Percentiles rank a stretch among this genome's conserved stretches.
These are phyloP conservation scores for Drosophila anomalipes DNA, from an alignment of 2,888 invertebrate species.

Conservation along the genomic window DNA sequence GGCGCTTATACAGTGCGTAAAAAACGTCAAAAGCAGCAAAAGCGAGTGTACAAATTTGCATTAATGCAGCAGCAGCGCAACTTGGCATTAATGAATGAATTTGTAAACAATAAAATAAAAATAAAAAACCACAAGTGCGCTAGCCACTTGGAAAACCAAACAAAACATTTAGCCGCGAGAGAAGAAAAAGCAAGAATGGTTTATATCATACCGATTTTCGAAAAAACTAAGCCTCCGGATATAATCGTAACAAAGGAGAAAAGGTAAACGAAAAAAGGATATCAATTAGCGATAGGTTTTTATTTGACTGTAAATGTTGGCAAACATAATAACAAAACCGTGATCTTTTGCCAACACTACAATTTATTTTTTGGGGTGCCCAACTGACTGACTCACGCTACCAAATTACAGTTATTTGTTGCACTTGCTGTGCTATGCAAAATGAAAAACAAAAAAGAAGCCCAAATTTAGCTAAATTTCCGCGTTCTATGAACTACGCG, in stretches of 20 bases:
- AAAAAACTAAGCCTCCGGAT: slow-evolving; percentile 83
- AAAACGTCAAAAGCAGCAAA: slow-evolving; percentile 51
- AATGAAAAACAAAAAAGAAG: slow-evolving; percentile 10
- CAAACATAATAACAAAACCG: not conserved
- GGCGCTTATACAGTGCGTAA: slow-evolving; percentile 63
- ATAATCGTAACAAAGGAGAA: slow-evolving; percentile 80
- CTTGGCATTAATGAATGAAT: slow-evolving; percentile 70
- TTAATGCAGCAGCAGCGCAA: slow-evolving; percentile 61
- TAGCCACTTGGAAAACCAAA: slow-evolving; percentile 67
- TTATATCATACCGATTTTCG: slow-evolving; percentile 83
- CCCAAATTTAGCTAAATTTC: slow-evolving; percentile 56
- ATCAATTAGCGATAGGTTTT: slow-evolving; percentile 8
- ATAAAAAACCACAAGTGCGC: slow-evolving; percentile 32
- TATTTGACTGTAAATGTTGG: not conserved
- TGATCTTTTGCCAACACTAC: slow-evolving; percentile 40
- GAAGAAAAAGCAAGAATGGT: slow-evolving; percentile 76
- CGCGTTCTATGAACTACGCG: slow-evolving; percentile 75
- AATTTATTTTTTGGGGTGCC: slow-evolving; percentile 4
- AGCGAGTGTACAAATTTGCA: slow-evolving; percentile 70
- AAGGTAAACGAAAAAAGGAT: slow-evolving; percentile 67
- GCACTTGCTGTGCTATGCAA: slow-evolving; percentile 50
- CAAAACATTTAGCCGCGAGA: slow-evolving; percentile 52
- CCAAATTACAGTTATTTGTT: slow-evolving; percentile 43
- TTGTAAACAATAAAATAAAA: slow-evolving; percentile 45
- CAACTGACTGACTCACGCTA: slow-evolving; percentile 56